phyloP scores from a whole-genome alignment of 2,797 vertebrate species.

The Fundulus diaphanus region DNA sequence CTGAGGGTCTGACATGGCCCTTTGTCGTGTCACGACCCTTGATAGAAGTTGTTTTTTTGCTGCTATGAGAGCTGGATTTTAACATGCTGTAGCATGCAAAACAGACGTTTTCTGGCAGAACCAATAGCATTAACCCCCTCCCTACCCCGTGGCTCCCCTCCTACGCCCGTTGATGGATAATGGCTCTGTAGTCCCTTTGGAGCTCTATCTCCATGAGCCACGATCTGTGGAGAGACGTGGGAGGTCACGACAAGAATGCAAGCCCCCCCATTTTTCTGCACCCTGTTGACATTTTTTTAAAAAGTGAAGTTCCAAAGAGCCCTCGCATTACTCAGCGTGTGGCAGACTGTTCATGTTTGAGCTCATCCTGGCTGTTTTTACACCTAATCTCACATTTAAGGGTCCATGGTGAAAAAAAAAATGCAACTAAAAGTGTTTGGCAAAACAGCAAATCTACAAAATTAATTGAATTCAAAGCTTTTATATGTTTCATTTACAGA shows the following conservation, averaged over 20 bases:
- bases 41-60: conserved; percentile 50
- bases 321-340: conserved; percentile 8
- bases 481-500: background rate
- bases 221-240: conserved; percentile 69
- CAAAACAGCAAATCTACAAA: conserved; percentile 6
- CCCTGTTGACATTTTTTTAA: conserved; percentile 27
- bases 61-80: conserved; percentile 64
- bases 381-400: background rate
- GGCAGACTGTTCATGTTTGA: background rate
- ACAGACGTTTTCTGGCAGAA: conserved; percentile 67
- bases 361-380: background rate
- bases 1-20: background rate
- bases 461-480: background rate
- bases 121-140: conserved; percentile 63
- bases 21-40: conserved; percentile 9
- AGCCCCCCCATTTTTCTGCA: conserved; percentile 33
- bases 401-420: conserved; percentile 1
- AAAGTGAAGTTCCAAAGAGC: conserved; percentile 18
- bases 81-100: conserved; percentile 67
- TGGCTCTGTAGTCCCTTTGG: conserved; percentile 63
- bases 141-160: conserved; percentile 58
- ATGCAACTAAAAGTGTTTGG: background rate
- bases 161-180: conserved; percentile 73
- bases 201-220: conserved; percentile 63
- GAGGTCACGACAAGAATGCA: conserved; percentile 68